Evolutionary conservation across 2,888 invertebrate species (phyloP), one percentile per base, ranked within the genome.

Genomic region (Agonopterix heracliana): DNA sequence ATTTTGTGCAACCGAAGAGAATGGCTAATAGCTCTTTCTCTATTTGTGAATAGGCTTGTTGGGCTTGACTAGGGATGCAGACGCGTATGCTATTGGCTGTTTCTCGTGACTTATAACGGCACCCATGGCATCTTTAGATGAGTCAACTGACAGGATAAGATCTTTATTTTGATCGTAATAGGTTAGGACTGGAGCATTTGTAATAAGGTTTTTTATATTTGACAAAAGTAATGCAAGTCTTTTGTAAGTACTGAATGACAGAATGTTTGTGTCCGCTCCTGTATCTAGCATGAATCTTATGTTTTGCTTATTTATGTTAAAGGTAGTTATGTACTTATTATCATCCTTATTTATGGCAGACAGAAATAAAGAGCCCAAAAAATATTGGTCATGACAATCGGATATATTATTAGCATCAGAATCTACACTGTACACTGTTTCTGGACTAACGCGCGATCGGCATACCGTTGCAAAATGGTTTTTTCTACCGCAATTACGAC

Each of bases 401-500:
- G 67, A 48, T 66, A 42, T 12, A 66, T 35, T 8, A 9, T 43
- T 72, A 66, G 50, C 35, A 8, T 5, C 71, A 68, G 34, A 54
- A 9, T 61, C 40, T 41, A 9, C 9, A 41, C 11, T 41, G 9
- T 35, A 5, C 35, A 35, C 35, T 35, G 35, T 35, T n/a, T 5
- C 7, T 41, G 11, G 8, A n/a, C 11, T 41, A 8, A 42, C 2
- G 11, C 7, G 4, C 2, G 35, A 36, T 3, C 34, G 41, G 11
- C 45, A 45, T 2, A 45, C 36, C 12, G 35, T 12, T 11, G 45
- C 43, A 48, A 54, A 49, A 34, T 54, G 51, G 44, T 51, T 54
- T 12, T 11, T 17, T 38, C 49, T 55, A 9, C 44, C 42, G 43
- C 54, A 54, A 9, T 44, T 51, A 3, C 38, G 38, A 40, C 54